Percentiles rank a stretch among this genome's conserved stretches.
Evolutionary conservation across 2,797 vertebrate genomes (phyloP).

Genomic region (Halcyon smyrnensis): DNA sequence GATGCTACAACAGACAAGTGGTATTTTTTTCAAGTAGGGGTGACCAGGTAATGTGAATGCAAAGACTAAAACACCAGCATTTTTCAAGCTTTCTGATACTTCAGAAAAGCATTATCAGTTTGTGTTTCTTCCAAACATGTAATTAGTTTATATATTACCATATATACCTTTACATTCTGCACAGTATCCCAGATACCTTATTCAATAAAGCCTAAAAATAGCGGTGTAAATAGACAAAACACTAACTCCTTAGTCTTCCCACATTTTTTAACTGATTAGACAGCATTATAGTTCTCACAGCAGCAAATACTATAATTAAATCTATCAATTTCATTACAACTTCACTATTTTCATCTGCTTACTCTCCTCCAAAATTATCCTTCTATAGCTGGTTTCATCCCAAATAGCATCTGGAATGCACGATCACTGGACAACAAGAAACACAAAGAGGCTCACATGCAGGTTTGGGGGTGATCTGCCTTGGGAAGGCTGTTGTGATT

Average conservation of each 20-base stretch:
- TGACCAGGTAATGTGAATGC: not conserved
- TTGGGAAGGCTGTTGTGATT: not conserved
- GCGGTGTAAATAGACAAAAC: slow-evolving; percentile 10
- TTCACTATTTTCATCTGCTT: slow-evolving; percentile 11
- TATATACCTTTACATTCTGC: not conserved
- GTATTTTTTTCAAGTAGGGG: not conserved
- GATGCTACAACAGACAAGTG: not conserved
- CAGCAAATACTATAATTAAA: slow-evolving; percentile 35
- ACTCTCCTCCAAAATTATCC: not conserved
- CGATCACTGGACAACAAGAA: not conserved
- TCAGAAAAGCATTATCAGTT: not conserved
- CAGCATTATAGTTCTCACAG: not conserved
- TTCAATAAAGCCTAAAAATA: slow-evolving; percentile 12
- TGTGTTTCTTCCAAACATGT: not conserved
- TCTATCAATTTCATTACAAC: slow-evolving; percentile 19
- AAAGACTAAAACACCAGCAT: not conserved
- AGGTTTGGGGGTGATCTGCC: not conserved
- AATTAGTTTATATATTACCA: not conserved
- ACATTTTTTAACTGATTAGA: slow-evolving; percentile 34
- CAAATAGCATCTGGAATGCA: not conserved
- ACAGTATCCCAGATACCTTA: not conserved
- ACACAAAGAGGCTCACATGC: not conserved
- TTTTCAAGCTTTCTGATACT: not conserved
- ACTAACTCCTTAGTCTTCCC: not conserved
- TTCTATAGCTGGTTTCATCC: not conserved